Conservation (phyloP, 2,888 invertebrate genomes). For the Himalopsyche japonica region DNA sequence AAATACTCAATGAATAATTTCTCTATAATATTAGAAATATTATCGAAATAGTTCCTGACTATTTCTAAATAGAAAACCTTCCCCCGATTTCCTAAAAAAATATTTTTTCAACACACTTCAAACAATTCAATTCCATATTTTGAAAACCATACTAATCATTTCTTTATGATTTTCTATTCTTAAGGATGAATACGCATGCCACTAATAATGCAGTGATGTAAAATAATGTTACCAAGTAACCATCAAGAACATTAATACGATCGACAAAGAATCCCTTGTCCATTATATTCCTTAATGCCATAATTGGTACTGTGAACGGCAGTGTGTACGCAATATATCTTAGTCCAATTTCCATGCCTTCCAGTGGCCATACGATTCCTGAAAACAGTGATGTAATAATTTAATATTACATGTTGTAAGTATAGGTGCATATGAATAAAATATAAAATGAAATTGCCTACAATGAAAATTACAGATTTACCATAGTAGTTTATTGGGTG, state of each 20-base stretch:
- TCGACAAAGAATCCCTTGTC: conserved; percentile 74
- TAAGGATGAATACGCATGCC: conserved; percentile 61
- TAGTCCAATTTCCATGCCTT: conserved; percentile 67
- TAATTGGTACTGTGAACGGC: conserved; percentile 81
- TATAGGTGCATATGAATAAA: background rate
- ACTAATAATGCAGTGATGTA: conserved; percentile 67
- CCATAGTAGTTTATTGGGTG: too few relatives aligned
- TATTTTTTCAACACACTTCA: too few relatives aligned
- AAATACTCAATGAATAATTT: too few relatives aligned
- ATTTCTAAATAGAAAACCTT: too few relatives aligned
- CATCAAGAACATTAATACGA: conserved; percentile 71
- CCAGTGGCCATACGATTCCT: conserved; percentile 71
- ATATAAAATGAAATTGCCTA: too few relatives aligned
- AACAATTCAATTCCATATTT: background rate
- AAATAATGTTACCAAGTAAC: conserved; percentile 67
- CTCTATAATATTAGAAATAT: too few relatives aligned
- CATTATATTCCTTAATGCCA: conserved; percentile 74
- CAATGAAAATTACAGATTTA: too few relatives aligned
- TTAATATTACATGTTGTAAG: background rate
- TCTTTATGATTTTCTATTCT: conserved; percentile 46
- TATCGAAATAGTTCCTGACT: too few relatives aligned
- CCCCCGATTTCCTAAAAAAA: too few relatives aligned
- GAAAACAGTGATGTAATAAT: background rate
- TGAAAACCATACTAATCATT: background rate
- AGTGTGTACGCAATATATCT: conserved; percentile 66